Conservation (phyloP, 2,888 invertebrate genomes). For the Pelosia muscerda region DNA sequence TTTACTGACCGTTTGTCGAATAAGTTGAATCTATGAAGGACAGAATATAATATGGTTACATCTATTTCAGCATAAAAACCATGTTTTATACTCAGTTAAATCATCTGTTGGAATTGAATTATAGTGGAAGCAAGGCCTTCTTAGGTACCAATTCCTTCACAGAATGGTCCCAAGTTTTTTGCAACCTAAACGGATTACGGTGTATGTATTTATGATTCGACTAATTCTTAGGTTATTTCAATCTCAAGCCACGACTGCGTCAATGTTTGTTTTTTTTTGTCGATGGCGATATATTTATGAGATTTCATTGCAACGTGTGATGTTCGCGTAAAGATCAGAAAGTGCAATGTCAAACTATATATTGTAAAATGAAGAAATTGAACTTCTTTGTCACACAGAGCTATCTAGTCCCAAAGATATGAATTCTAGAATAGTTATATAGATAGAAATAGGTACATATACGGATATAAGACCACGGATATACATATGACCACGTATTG, state of each 20-base stretch:
- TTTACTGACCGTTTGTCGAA: too few relatives aligned
- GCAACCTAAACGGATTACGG: not conserved
- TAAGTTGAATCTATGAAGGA: too few relatives aligned
- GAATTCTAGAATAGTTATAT: not conserved
- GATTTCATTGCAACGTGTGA: too few relatives aligned
- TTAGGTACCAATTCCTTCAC: not conserved
- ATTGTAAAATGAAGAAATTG: too few relatives aligned
- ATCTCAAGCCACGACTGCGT: not conserved
- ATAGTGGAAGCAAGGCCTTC: not conserved
- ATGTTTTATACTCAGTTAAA: not conserved
- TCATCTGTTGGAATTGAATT: not conserved
- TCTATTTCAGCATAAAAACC: not conserved
- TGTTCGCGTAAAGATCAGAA: too few relatives aligned
- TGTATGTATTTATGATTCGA: not conserved
- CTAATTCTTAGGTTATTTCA: constrained; percentile 1
- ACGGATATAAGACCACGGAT: not conserved
- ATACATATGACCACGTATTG: constrained; percentile 2
- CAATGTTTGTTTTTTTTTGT: too few relatives aligned
- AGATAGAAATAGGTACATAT: not conserved
- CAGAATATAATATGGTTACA: too few relatives aligned
- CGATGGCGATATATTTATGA: too few relatives aligned
- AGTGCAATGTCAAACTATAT: too few relatives aligned
- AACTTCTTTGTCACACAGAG: too few relatives aligned
- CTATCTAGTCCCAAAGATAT: too few relatives aligned
- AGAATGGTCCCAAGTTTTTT: not conserved